Conservation (phyloP, 2,888 invertebrate genomes). For the Gortyna flavago region DNA sequence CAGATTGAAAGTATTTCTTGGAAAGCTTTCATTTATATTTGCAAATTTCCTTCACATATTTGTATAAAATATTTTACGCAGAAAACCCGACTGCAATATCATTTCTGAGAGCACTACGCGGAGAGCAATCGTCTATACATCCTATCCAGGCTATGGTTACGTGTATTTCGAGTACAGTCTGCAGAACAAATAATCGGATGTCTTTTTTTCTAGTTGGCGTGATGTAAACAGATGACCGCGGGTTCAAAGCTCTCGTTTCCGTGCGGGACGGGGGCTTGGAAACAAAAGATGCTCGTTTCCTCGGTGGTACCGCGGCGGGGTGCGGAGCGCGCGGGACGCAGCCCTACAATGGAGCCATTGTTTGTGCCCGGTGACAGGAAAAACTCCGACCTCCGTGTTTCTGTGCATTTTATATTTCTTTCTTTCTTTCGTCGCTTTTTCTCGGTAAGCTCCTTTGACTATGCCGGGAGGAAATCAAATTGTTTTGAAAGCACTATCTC, state of each 20-base stretch:
- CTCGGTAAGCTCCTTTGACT: conserved; percentile 86
- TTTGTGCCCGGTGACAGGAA: conserved; percentile 90
- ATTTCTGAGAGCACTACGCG: conserved; percentile 11
- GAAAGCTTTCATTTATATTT: conserved; percentile 3
- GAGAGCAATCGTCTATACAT: conserved; percentile 26
- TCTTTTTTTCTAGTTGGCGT: conserved; percentile 81
- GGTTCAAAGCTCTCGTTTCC: conserved; percentile 87
- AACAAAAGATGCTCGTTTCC: conserved; percentile 90
- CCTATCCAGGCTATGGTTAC: conserved; percentile 16
- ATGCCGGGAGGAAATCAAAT: conserved; percentile 84
- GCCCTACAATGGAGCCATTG: conserved; percentile 87
- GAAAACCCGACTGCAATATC: conserved; percentile 28
- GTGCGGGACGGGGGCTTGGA: conserved; percentile 80
- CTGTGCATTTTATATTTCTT: conserved; percentile 89
- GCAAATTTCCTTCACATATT: conserved; percentile 9
- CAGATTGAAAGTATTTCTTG: conserved; percentile 12
- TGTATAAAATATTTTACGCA: conserved; percentile 36
- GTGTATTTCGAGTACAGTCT: conserved; percentile 51
- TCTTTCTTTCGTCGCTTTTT: conserved; percentile 80
- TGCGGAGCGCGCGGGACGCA: conserved; percentile 69
- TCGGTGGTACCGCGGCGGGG: conserved; percentile 77
- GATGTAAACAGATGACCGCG: conserved; percentile 89
- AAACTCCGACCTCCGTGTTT: conserved; percentile 90
- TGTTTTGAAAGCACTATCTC: conserved; percentile 80
- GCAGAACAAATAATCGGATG: conserved; percentile 77